Conservation (phyloP, 2,113 vertebrate genomes). For the Vimba vimba region DNA sequence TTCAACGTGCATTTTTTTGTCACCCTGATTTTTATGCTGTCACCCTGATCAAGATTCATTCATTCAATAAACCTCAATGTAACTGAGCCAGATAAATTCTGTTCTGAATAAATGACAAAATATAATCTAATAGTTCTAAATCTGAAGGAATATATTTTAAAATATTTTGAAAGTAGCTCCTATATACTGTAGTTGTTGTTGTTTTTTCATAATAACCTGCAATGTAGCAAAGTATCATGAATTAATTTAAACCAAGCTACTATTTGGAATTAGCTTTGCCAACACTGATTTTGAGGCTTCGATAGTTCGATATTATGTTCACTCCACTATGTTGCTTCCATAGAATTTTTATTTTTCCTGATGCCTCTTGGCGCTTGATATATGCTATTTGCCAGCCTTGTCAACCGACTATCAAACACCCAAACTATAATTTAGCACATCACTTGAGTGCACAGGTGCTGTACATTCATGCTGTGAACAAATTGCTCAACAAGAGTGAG, state of each 20-base stretch:
- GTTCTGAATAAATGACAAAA: not conserved
- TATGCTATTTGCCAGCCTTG: constrained; percentile 6
- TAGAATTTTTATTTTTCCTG: not conserved
- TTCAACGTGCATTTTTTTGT: not conserved
- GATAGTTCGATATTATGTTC: not conserved
- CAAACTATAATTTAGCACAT: constrained; percentile 34
- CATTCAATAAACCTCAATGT: not conserved
- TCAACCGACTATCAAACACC: constrained; percentile 27
- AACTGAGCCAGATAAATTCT: not conserved
- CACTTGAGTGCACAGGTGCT: constrained; percentile 22
- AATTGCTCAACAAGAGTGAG: constrained; percentile 26
- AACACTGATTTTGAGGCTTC: too few species aligned
- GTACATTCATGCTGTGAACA: constrained; percentile 1
- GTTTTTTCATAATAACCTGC: not conserved
- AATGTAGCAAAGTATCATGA: not conserved
- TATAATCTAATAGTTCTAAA: not conserved
- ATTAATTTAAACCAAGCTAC: not conserved
- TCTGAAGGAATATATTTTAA: not conserved
- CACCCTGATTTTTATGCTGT: too few species aligned
- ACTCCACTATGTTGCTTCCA: not conserved
- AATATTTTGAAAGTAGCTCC: not conserved
- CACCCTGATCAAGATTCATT: not conserved
- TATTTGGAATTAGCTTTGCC: too few species aligned
- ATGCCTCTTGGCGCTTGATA: not conserved
- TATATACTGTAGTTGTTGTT: not conserved